Evolutionary conservation across 2,113 vertebrate genomes (phyloP).

Genomic region (Sceloporus undulatus): DNA sequence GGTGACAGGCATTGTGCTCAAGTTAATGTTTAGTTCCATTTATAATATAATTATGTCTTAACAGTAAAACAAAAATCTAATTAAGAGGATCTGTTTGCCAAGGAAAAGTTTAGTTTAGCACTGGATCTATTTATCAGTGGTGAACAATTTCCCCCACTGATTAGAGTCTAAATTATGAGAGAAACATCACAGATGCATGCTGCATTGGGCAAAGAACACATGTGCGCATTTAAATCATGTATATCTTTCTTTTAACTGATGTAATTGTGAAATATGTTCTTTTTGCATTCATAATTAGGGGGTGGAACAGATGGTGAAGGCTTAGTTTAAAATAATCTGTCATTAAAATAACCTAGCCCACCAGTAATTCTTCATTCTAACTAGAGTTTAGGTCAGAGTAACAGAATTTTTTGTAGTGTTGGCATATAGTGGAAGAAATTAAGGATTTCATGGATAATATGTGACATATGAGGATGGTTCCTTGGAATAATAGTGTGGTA

Average conservation of each 20-base stretch:
- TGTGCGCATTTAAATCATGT: slow-evolving; percentile 82
- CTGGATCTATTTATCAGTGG: slow-evolving; percentile 56
- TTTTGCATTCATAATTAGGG: slow-evolving; percentile 87
- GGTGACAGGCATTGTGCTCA: slow-evolving; percentile 53
- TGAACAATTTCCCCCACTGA: slow-evolving; percentile 48
- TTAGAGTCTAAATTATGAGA: slow-evolving; percentile 65
- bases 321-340: slow-evolving; percentile 87
- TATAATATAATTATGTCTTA: slow-evolving; percentile 60
- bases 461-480: slow-evolving; percentile 58
- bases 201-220: slow-evolving; percentile 79
- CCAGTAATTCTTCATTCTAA: slow-evolving; percentile 84
- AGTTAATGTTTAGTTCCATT: slow-evolving; percentile 64
- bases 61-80: slow-evolving; percentile 62
- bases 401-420: slow-evolving; percentile 66
- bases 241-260: slow-evolving; percentile 85
- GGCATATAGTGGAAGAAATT: slow-evolving; percentile 67
- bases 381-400: slow-evolving; percentile 80
- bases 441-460: slow-evolving; percentile 60
- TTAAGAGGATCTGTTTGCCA: slow-evolving; percentile 70
- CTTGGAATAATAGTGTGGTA: slow-evolving; percentile 64
- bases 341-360: slow-evolving; percentile 84
- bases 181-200: slow-evolving; percentile 79
- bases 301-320: slow-evolving; percentile 85
- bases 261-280: slow-evolving; percentile 88
- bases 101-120: slow-evolving; percentile 63